These are phyloP conservation scores for Liparis tanakae DNA, from an alignment of 2,797 vertebrate species.

Conservation along the genomic window DNA sequence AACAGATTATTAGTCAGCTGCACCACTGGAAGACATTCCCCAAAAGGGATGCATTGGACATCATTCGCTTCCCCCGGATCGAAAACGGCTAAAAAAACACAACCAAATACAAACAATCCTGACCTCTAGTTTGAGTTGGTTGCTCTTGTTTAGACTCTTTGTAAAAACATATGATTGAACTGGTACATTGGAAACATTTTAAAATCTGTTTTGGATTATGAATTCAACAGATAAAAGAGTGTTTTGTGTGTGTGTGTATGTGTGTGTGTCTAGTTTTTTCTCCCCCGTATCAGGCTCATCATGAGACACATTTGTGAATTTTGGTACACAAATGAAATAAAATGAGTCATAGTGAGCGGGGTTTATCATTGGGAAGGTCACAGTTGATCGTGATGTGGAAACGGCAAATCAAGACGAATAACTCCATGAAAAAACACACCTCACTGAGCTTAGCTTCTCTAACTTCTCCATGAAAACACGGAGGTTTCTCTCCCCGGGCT, in stretches of 20 bases:
- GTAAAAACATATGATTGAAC: neutral
- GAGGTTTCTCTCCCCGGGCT: neutral
- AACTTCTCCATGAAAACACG: neutral
- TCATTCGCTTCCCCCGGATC: conserved; percentile 9
- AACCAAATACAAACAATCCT: neutral
- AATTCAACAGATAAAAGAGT: neutral
- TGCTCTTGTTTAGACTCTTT: conserved; percentile 1
- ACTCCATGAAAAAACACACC: neutral
- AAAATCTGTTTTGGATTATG: neutral
- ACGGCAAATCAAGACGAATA: neutral
- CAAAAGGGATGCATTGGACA: conserved; percentile 53
- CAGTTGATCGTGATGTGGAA: neutral
- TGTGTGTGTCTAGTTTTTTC: neutral
- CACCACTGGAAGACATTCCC: conserved; percentile 34
- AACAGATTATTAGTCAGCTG: conserved; percentile 49
- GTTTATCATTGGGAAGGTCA: neutral
- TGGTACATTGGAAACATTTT: neutral
- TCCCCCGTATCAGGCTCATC: neutral
- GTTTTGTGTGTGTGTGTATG: neutral
- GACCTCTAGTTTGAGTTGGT: conserved; percentile 18
- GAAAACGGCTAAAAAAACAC: conserved; percentile 17
- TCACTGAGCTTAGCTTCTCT: neutral
- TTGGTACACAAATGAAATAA: neutral
- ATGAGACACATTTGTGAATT: neutral
- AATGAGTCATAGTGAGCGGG: neutral